Evolutionary conservation across 2,797 vertebrate genomes (phyloP), one percentile per base, ranked within the genome.

Genomic region (Falco rusticolus): DNA sequence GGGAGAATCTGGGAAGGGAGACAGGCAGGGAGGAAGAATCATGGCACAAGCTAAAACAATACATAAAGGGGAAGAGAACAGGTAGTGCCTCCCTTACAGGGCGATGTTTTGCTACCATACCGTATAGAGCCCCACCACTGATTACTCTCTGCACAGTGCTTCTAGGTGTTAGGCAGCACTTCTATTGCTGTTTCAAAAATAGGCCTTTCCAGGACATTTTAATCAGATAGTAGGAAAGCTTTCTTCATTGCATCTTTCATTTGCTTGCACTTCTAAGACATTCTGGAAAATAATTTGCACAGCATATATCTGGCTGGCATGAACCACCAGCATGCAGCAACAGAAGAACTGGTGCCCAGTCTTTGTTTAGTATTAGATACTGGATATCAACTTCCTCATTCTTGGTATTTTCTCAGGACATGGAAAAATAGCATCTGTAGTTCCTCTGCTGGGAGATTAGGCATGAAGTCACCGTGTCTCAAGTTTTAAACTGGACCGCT

Each of bases 331-430:
- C 12, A 4, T 7, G 45, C 50, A 87, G 75, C 60, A 68, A 48
- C 51, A 66, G 77, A 41, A 76, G 61, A 74, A 29, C 69, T 50
- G 57, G 84, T 0, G 1, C 87, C 61, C 43, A 43, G 37, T 12
- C 89, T 89, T 83, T 95, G 87, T 68, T 94, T 94, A 71, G 53
- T 31, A 12, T 94, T 76, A 84, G 93, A 89, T 93, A 78, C 37
- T 81, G 72, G 78, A 9, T 94, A 93, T 94, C 63, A 19, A 48
- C 76, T 81, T 72, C 87, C 72, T 91, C 60, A 45, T 75, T 77
- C 81, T 70, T 61, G 48, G 5, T 89, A 29, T 82, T 91, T 85
- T 74, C 91, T 93, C 84, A 75, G 71, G 86, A 92, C 93, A 65
- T 60, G 65, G 68, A 84, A 92, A 89, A 91, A 87, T 5, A 64